Evolutionary conservation across 2,113 vertebrate species (phyloP), one percentile per base, ranked within the genome.

Genomic region (Eupsittula cactorum): DNA sequence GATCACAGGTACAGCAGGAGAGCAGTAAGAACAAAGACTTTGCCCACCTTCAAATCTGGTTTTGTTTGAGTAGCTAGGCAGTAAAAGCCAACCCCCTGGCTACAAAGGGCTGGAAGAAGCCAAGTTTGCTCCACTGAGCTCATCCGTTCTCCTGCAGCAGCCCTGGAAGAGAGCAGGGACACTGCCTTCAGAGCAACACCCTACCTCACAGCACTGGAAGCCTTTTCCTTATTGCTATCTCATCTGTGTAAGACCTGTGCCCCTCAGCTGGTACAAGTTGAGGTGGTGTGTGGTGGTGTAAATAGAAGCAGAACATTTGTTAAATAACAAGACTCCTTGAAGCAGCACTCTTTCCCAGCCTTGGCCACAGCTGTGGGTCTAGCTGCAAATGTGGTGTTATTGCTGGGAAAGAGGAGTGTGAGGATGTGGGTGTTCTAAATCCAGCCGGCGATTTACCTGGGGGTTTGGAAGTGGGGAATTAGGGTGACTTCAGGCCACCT

Each of bases 121-220:
- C 0, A n/a, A 29, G 39, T 35, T 65, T 47, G 39, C 23, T 35
- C 7, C 1, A 2, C 27, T 18, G 65, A 55, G 10, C 25, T 90
- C 52, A 82, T 31, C 24, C 35, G 10, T 44, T 14, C 39, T 52
- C 17, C 37, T 1, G 9, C 62, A 57, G 85, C 55, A 42, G 52
- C 76, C 39, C 64, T 70, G 60, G 31, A 23, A 42, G 52, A 0
- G 0, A 68, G 42, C 7, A 60, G 29, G 16, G 0, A 1, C 25
- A 37, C 1, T 69, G 67, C 41, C 39, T 65, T n/a, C 31, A 37
- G 59, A 57, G 23, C 9, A 21, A 9, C 39, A 35, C 18, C 18
- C 23, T 23, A 31, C 59, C 39, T 41, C 0, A 0, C 21, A 60
- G 37, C 12, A 2, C 13, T 2, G 33, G 3, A 5, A 16, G 0